Evolutionary conservation across 2,113 vertebrate species (phyloP).

Genomic region (Tragulus kanchil): DNA sequence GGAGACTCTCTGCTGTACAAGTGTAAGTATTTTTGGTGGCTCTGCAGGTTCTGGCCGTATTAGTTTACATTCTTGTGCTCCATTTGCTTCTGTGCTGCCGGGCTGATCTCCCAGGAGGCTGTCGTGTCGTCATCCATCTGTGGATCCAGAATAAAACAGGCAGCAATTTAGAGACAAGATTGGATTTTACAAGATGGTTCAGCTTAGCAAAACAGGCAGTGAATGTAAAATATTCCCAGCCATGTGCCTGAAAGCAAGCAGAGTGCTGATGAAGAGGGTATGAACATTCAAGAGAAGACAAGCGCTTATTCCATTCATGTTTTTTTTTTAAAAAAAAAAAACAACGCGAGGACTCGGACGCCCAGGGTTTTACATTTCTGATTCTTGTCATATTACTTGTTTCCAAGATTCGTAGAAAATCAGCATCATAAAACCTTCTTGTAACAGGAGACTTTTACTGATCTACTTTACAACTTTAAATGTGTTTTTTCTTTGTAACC

Average conservation of each 20-base stretch:
- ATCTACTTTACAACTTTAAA: neutral
- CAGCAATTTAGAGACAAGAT: slow-evolving; percentile 66
- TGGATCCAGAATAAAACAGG: slow-evolving; percentile 73
- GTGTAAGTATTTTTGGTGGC: slow-evolving; percentile 94
- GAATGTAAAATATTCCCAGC: slow-evolving; percentile 74
- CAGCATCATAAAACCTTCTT: neutral
- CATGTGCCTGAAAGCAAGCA: slow-evolving; percentile 57
- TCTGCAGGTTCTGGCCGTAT: slow-evolving; percentile 83
- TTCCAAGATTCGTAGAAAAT: neutral
- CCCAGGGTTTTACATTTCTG: neutral
- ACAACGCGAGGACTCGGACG: neutral
- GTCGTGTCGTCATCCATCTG: slow-evolving; percentile 68
- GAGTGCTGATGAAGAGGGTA: neutral
- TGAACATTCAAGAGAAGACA: neutral
- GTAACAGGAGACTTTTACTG: neutral
- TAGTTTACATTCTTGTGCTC: slow-evolving; percentile 81
- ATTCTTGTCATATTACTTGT: slow-evolving; percentile 48
- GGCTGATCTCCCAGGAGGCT: slow-evolving; percentile 80
- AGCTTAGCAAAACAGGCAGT: slow-evolving; percentile 8
- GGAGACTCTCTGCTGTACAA: slow-evolving; percentile 99
- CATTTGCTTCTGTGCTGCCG: slow-evolving; percentile 83
- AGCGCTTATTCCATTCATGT: neutral
- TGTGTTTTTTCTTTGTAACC: neutral
- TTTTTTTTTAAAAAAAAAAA: neutral
- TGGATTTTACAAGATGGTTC: slow-evolving; percentile 74